Percentiles rank a stretch among this genome's conserved stretches.
Conservation (phyloP, 2,888 invertebrate species). For the Baronia brevicornis region DNA sequence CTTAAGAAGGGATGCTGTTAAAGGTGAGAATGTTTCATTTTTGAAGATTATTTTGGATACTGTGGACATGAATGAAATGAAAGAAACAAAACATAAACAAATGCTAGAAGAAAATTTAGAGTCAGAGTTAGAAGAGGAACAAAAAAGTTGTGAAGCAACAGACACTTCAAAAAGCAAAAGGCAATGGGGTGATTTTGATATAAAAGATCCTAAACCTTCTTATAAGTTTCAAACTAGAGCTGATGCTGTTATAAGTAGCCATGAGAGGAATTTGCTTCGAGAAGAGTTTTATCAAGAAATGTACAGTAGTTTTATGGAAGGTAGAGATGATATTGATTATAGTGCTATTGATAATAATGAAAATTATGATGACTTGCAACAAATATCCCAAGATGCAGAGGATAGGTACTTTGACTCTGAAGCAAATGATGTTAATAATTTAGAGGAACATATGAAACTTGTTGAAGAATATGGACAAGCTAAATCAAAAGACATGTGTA, state of each 20-base stretch:
- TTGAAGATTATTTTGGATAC: constrained; percentile 87
- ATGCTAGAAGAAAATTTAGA: constrained; percentile 74
- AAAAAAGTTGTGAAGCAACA: constrained; percentile 20
- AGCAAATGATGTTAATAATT: constrained; percentile 75
- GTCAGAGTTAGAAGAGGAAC: constrained; percentile 33
- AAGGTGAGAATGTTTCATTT: constrained; percentile 77
- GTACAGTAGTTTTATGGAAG: constrained; percentile 89
- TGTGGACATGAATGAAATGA: constrained; percentile 82
- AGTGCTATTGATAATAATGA: constrained; percentile 86
- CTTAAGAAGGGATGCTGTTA: constrained; percentile 76
- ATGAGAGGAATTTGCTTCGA: constrained; percentile 79
- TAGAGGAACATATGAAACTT: constrained; percentile 56
- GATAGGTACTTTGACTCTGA: constrained; percentile 94
- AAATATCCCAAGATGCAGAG: constrained; percentile 84
- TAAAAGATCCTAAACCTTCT: constrained; percentile 43
- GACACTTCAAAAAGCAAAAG: too few species aligned
- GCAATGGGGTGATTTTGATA: constrained; percentile 77
- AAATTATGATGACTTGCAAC: constrained; percentile 84
- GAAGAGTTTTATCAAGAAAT: constrained; percentile 90
- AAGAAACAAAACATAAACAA: constrained; percentile 77
- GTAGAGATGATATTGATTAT: constrained; percentile 91
- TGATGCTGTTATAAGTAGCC: constrained; percentile 61
- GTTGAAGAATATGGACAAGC: constrained; percentile 48
- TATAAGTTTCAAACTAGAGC: constrained; percentile 42
- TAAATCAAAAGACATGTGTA: constrained; percentile 26